Conservation (phyloP, 2,888 invertebrate genomes). For the Caenorhabditis sinica region DNA sequence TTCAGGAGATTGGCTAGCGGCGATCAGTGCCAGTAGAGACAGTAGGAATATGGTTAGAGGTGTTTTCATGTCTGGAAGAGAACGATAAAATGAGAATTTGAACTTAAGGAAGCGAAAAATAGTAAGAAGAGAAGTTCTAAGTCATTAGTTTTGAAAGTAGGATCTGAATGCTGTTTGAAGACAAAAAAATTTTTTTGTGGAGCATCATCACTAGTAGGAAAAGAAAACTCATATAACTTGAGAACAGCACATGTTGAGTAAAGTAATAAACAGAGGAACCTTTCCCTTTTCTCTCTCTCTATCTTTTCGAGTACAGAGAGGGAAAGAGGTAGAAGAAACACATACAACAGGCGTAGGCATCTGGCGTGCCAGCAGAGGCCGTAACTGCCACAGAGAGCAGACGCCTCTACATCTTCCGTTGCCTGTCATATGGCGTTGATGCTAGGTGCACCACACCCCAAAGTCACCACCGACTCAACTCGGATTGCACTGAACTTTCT, state of each 20-base stretch:
- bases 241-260: constrained; percentile 50
- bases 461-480: constrained; percentile 22
- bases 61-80: constrained; percentile 11
- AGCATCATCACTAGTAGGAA: not conserved
- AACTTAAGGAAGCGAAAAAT: not conserved
- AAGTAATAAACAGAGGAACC: constrained; percentile 54
- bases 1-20: not conserved
- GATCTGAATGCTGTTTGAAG: not conserved
- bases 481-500: constrained; percentile 20
- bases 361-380: constrained; percentile 53
- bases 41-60: not conserved
- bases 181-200: not conserved
- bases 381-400: constrained; percentile 46
- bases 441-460: constrained; percentile 24
- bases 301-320: constrained; percentile 36
- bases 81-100: not conserved
- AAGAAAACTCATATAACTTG: constrained; percentile 23
- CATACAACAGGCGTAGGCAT: constrained; percentile 57
- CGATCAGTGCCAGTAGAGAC: not conserved
- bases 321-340: constrained; percentile 5
- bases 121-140: not conserved
- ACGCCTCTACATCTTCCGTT: constrained; percentile 9
- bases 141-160: too few species aligned
- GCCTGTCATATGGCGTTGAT: constrained; percentile 52
- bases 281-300: constrained; percentile 4